These are phyloP conservation scores for Drosophila aff. DNA, from an alignment of 1,140 invertebrate genomes.

Conservation along the genomic window DNA sequence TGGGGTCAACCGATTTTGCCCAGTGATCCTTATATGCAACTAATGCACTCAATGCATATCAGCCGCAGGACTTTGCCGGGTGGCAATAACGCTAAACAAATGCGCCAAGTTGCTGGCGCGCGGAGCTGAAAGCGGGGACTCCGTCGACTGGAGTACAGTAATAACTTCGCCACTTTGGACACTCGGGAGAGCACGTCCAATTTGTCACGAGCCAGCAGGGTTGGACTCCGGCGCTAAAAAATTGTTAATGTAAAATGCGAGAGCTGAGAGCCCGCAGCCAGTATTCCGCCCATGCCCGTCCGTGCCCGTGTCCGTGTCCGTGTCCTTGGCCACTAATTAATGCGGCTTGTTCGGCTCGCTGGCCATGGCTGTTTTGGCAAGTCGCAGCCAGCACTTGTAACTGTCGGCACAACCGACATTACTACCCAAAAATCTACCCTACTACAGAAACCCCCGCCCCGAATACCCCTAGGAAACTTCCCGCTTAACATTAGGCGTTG, in stretches of 20 bases:
- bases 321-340: slow-evolving; percentile 79
- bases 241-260: slow-evolving; percentile 56
- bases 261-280: slow-evolving; percentile 18
- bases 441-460: neutral
- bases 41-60: slow-evolving; percentile 81
- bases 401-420: slow-evolving; percentile 32
- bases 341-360: slow-evolving; percentile 72
- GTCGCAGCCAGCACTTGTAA: slow-evolving; percentile 54
- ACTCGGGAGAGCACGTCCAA: slow-evolving; percentile 70
- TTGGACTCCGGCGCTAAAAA: slow-evolving; percentile 37
- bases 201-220: slow-evolving; percentile 64
- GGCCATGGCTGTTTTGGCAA: slow-evolving; percentile 48
- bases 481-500: slow-evolving; percentile 44
- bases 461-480: neutral
- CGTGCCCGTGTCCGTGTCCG: slow-evolving; percentile 25
- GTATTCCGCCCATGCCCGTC: slow-evolving; percentile 5
- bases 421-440: slow-evolving; percentile 1
- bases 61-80: slow-evolving; percentile 44
- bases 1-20: neutral
- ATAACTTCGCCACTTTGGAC: slow-evolving; percentile 71
- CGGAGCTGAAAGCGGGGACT: slow-evolving; percentile 5
- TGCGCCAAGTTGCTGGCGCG: slow-evolving; percentile 21
- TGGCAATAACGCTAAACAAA: slow-evolving; percentile 70
- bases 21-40: slow-evolving; percentile 39
- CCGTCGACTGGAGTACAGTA: slow-evolving; percentile 40